A percentile compares a stretch with the other conserved stretches of the same genome.
Evolutionary conservation across 2,797 vertebrate species (phyloP).

Genomic region (Lacerta agilis): DNA sequence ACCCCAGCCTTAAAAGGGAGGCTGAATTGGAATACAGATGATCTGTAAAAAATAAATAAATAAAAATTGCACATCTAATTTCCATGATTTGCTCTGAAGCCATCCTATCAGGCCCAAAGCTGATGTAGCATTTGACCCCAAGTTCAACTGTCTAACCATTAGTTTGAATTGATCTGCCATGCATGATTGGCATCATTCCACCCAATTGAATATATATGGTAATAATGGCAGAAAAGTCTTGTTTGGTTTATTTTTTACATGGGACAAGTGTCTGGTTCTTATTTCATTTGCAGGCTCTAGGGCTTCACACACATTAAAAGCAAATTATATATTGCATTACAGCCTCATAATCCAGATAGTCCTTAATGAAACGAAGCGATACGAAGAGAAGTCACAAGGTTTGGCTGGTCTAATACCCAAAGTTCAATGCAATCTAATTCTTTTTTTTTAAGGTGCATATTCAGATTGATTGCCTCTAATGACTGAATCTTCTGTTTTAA

Average conservation of each 20-base stretch:
- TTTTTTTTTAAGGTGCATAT: conserved; percentile 25
- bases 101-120: background rate
- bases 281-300: background rate
- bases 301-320: conserved; percentile 29
- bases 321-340: background rate
- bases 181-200: background rate
- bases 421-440: conserved; percentile 40
- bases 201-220: background rate
- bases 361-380: background rate
- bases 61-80: background rate
- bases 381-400: background rate
- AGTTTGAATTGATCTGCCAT: background rate
- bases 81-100: background rate
- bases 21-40: background rate
- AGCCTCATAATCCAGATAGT: background rate
- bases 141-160: background rate
- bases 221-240: background rate
- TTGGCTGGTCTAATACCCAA: background rate
- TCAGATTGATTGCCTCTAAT: conserved; percentile 56
- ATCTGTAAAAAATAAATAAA: background rate
- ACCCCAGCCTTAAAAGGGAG: background rate
- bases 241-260: background rate
- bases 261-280: background rate
- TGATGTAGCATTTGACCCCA: background rate
- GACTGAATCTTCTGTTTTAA: conserved; percentile 60